A percentile compares a stretch with the other conserved stretches of the same genome.
Conservation (phyloP, 2,113 vertebrate genomes). For the Trogon melanurus region DNA sequence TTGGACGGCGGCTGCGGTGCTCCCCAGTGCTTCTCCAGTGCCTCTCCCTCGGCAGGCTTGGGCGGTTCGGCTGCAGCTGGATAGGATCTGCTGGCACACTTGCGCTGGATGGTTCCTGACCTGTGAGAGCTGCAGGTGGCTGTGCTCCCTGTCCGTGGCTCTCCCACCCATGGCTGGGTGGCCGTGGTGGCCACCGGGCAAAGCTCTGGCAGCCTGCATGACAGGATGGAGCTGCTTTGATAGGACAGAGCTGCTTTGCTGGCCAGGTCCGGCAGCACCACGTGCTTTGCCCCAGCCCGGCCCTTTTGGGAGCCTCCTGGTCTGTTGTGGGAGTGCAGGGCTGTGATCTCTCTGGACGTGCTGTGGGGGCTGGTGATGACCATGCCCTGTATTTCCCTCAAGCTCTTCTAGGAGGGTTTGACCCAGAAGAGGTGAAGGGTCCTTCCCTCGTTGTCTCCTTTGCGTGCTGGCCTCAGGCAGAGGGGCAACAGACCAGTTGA, state of each 20-base stretch:
- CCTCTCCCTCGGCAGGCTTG: accelerated
- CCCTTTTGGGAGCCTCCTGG: background rate
- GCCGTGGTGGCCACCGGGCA: accelerated
- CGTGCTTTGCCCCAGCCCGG: background rate
- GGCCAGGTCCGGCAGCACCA: background rate
- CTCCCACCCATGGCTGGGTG: background rate
- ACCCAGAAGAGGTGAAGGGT: background rate
- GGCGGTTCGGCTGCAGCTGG: background rate
- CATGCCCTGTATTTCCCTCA: background rate
- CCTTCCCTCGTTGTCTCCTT: background rate
- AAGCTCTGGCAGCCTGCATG: background rate
- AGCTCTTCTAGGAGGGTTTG: background rate
- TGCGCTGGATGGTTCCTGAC: accelerated
- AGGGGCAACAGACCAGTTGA: background rate
- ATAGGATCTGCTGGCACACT: accelerated
- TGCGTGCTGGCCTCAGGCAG: background rate
- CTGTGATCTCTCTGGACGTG: background rate
- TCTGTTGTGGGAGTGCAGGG: background rate
- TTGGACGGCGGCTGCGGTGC: accelerated
- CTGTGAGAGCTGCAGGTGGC: accelerated
- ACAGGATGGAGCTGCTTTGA: background rate
- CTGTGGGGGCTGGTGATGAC: background rate
- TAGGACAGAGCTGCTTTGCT: background rate
- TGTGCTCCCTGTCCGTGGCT: accelerated
- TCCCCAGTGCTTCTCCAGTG: background rate